Conservation (phyloP, 2,113 vertebrate species). For the Mesembrinibis cayennensis region DNA sequence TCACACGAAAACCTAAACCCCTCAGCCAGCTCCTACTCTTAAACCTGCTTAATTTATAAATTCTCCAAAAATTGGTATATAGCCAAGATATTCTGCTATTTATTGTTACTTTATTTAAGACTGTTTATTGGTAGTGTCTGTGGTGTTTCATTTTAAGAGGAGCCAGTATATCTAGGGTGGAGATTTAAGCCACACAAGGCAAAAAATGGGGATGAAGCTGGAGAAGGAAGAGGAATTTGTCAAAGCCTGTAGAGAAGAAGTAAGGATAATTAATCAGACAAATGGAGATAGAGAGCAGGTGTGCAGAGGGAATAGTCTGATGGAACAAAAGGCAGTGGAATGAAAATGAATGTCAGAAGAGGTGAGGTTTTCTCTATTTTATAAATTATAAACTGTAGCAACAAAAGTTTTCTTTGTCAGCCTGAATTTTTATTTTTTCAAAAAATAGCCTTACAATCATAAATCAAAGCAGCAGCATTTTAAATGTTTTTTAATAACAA, state of each 20-base stretch:
- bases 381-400: background rate
- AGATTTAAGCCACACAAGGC: background rate
- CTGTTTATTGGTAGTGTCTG: background rate
- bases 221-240: slow-evolving; percentile 25
- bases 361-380: background rate
- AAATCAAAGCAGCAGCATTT: background rate
- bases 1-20: background rate
- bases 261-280: slow-evolving; percentile 51
- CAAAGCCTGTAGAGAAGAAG: slow-evolving; percentile 10
- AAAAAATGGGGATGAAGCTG: background rate
- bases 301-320: background rate
- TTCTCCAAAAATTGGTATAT: background rate
- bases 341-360: slow-evolving; percentile 8
- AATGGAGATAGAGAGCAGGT: slow-evolving; percentile 40
- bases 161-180: background rate
- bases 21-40: background rate
- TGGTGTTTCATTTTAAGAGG: background rate
- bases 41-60: background rate
- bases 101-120: background rate
- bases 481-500: background rate
- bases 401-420: background rate
- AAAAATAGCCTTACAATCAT: background rate
- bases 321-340: slow-evolving; percentile 1
- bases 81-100: background rate
- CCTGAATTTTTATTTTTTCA: background rate